Evolutionary conservation across 2,797 vertebrate species (phyloP), one percentile per base, ranked within the genome.

Genomic region (Peromyscus eremicus): DNA sequence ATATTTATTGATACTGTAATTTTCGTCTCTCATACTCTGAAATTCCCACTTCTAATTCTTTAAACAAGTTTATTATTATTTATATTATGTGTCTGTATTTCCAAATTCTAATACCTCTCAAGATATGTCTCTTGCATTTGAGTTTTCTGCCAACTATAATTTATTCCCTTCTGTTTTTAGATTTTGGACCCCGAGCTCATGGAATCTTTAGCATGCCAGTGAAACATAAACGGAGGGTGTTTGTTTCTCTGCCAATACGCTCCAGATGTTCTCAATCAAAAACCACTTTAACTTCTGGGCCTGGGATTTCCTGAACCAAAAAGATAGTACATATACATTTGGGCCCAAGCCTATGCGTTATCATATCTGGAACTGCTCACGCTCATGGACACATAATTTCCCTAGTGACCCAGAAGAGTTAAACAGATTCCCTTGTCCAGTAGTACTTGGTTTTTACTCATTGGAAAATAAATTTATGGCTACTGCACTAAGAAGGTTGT

Each of bases 111-210:
- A 29, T 40, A 29, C 60, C 64, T 62, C 91, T 93, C n/a, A n/a
- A 55, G 27, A 3, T 60, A 27, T 71, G 32, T n/a, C 46, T 92
- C 34, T 82, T 6, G 7, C 23, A 76, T 49, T 79, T 89, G 70
- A 19, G 23, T 64, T 82, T 57, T 90, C 76, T 66, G 60, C 70
- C 86, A 60, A 91, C 46, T 70, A 6, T 71, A 32, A 23, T 64
- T 92, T 81, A 77, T 90, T 90, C 66, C n/a, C 25, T 81, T 68
- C 12, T 80, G 29, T 60, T 93, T 93, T 80, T 34, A 89, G 81
- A 93, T 70, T 91, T 88, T 84, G 55, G 64, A 80, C 8, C 83
- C 32, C 27, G 40, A 75, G 29, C 5, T 80, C 46, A 75, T 66
- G 43, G 84, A 79, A 11, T 70, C 77, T 60, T 92, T 62, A 85